Evolutionary conservation across 2,888 invertebrate genomes (phyloP).

Genomic region (Hypena proboscidalis): DNA sequence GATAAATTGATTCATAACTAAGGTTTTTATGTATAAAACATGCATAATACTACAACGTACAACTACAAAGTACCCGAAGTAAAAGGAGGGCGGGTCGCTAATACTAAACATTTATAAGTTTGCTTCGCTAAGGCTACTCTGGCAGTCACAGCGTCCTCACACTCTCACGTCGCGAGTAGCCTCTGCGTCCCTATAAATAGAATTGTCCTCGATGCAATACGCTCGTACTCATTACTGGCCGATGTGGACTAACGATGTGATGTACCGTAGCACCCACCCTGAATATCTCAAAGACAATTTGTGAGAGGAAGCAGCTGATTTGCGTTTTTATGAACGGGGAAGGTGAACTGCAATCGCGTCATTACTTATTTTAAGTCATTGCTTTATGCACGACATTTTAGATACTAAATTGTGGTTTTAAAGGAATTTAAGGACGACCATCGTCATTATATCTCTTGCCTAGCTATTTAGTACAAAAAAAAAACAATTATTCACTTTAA

Average conservation of each 20-base stretch:
- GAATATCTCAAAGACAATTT: constrained; percentile 72
- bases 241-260: constrained; percentile 50
- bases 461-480: too few relatives aligned
- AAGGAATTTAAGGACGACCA: too few relatives aligned
- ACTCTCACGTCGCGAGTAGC: constrained; percentile 34
- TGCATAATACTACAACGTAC: too few relatives aligned
- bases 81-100: constrained; percentile 24
- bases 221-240: constrained; percentile 50
- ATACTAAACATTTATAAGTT: too few relatives aligned
- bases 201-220: constrained; percentile 48
- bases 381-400: constrained; percentile 14
- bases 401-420: constrained; percentile 12
- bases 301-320: constrained; percentile 80
- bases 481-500: too few relatives aligned
- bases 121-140: too few relatives aligned
- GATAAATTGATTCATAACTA: too few relatives aligned
- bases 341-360: constrained; percentile 70
- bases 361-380: constrained; percentile 35
- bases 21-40: too few relatives aligned
- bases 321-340: constrained; percentile 80
- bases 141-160: too few relatives aligned
- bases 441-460: too few relatives aligned
- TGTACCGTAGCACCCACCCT: constrained; percentile 74
- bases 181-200: constrained; percentile 52
- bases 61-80: too few relatives aligned